Evolutionary conservation across 1,140 invertebrate species (phyloP), one percentile per base, ranked within the genome.

Genomic region (Tetramorium alpestre): DNA sequence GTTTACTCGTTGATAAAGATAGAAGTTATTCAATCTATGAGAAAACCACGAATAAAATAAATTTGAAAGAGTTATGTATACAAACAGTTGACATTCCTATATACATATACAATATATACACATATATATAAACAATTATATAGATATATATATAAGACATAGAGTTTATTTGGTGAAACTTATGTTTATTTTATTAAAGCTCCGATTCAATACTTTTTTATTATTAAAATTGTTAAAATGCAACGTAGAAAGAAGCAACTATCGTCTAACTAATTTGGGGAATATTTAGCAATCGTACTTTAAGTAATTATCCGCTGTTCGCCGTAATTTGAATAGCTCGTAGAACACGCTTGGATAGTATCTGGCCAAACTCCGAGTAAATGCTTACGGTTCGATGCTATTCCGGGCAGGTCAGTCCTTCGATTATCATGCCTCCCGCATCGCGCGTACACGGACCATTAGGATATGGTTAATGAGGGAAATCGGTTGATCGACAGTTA

Each of bases 401-500:
- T 90, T 87, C 67, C 49, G 69, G 54, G 58, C 41, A 65, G 60
- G 28, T 67, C 72, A 62, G 38, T 65, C 54, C 13, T 70, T 81
- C 60, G 85, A 54, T 84, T 84, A 86, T 72, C 67, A 58, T 77
- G 70, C 58, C 44, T 82, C 54, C 54, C 78, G 62, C 67, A 70
- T 80, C 25, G 49, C 80, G 33, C 65, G 80, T 73, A 47, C 64
- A 81, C 56, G 13, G 22, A 58, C n/a, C 44, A 33, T 72, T 65
- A 67, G 67, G 49, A 87, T 73, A 54, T 44, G 62, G 16, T 75
- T 78, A 60, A 84, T 87, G 62, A 85, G 70, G 73, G 62, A 89
- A 58, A 75, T 78, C 56, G 64, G 28, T 33, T 73, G 58, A 80
- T 72, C 62, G 87, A 87, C 77, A 87, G 86, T 86, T 88, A 86